Base-by-base conservation (phyloP, 2,113 vertebrate species). In the Stegostoma tigrinum region DNA sequence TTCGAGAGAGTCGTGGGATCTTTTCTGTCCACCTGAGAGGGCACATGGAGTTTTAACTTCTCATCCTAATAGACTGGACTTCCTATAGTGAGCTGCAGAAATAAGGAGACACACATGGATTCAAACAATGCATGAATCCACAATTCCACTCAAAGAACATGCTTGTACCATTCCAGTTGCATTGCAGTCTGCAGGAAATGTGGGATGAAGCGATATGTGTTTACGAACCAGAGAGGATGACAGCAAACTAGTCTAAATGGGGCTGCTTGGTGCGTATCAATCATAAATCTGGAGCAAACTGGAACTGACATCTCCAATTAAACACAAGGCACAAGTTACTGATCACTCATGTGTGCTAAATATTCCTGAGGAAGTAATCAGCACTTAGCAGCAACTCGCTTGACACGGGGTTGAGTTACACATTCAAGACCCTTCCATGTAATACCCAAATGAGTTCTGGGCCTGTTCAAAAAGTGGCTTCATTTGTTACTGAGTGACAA, bases 401-500 rank as follows among this genome's bases (percentile, higher is more conserved):
- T 48, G 48, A 89, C 86, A 89, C 0, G 86, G 23, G 86, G 86
- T 55, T 89, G 48, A 89, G 45, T 6, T 30, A 23, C 52, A 30
- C 14, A 89, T 30, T 52, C 24, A 27, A 27, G 86, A 30, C 23
- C 42, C 45, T 89, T 89, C 86, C 48, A 52, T 48, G 52, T 24
- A 30, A 89, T 52, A 55, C 45, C 23, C 86, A 89, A 27, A 52
- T 83, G 80, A 83, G 45, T 83, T 55, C 48, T 55, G 48, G 55
- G 45, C 48, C 45, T 55, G 86, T 24, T 55, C 55, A 55, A 89
- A 89, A 89, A 23, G 45, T 83, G 80, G 80, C 80, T 83, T 83
- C 80, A 83, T 83, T 83, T 83, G 80, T 83, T 83, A 83, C 19
- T 38, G 38, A 45, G 80, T 83, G 80, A 83, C 80, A 83, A 83